These are phyloP conservation scores for Eubasilissa splendida DNA, from an alignment of 2,888 invertebrate genomes.

Conservation along the genomic window DNA sequence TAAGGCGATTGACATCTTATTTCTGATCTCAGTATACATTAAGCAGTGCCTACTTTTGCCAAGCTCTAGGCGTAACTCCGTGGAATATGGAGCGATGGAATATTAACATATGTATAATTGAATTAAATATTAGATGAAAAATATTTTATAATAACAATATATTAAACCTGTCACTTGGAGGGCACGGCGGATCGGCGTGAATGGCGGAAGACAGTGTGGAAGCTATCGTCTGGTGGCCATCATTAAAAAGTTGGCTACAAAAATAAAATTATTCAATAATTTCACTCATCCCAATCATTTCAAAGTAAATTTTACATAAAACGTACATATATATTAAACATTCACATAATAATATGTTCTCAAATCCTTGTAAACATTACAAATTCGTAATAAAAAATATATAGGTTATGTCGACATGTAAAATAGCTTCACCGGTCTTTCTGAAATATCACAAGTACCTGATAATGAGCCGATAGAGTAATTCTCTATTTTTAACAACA, in stretches of 20 bases:
- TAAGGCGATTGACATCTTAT: too few species aligned
- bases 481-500: conserved; percentile 89
- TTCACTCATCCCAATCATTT: neutral
- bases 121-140: too few species aligned
- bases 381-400: too few species aligned
- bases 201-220: conserved; percentile 87
- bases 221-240: conserved; percentile 96
- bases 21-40: too few species aligned
- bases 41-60: too few species aligned
- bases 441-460: conserved; percentile 74
- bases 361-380: too few species aligned
- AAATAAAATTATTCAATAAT: neutral
- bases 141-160: too few species aligned
- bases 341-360: neutral
- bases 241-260: conserved; percentile 94
- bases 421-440: conserved; percentile 11
- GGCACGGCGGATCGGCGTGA: conserved; percentile 94
- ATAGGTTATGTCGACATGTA: conserved; percentile 22
- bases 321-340: neutral
- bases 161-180: conserved; percentile 89
- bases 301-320: neutral
- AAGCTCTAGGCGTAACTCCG: too few species aligned
- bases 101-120: too few species aligned
- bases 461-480: conserved; percentile 92
- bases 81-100: too few species aligned